A percentile compares a stretch with the other conserved stretches of the same genome.
phyloP scores from a whole-genome alignment of 2,113 vertebrate species.

The Megaptera novaeangliae region DNA sequence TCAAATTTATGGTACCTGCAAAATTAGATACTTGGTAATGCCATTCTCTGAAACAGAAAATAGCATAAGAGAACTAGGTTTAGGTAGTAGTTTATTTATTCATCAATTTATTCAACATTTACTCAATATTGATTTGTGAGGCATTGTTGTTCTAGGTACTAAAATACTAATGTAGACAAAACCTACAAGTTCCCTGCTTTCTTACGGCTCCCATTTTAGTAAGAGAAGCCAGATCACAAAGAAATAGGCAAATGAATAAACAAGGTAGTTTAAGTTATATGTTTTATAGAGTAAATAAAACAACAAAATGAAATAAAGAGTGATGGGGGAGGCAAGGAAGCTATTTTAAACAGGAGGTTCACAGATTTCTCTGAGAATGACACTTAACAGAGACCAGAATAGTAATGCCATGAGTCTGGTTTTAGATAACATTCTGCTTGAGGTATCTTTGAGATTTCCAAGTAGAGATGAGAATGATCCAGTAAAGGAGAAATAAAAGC shows the following conservation, averaged over 20 bases:
- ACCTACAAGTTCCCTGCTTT: background rate
- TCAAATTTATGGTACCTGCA: background rate
- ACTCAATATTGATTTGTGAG: background rate
- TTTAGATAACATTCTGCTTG: background rate
- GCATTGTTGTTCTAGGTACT: background rate
- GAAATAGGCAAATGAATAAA: background rate
- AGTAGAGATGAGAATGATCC: background rate
- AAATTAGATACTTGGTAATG: background rate
- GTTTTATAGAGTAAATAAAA: background rate
- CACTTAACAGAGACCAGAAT: background rate
- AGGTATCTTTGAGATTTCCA: background rate
- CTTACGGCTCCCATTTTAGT: background rate
- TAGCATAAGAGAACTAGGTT: background rate
- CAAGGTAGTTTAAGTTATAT: background rate
- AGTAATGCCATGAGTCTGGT: background rate
- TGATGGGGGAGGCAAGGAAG: background rate
- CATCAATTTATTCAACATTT: background rate
- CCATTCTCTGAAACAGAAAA: background rate
- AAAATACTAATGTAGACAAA: background rate
- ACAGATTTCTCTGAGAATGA: background rate
- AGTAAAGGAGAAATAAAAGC: background rate
- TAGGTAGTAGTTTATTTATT: background rate
- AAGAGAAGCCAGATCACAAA: background rate
- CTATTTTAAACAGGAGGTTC: background rate
- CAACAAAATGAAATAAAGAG: background rate